A percentile compares a stretch with the other conserved stretches of the same genome.
These are phyloP conservation scores for Lochmaea capreae DNA, from an alignment of 2,888 invertebrate species.

Conservation along the genomic window DNA sequence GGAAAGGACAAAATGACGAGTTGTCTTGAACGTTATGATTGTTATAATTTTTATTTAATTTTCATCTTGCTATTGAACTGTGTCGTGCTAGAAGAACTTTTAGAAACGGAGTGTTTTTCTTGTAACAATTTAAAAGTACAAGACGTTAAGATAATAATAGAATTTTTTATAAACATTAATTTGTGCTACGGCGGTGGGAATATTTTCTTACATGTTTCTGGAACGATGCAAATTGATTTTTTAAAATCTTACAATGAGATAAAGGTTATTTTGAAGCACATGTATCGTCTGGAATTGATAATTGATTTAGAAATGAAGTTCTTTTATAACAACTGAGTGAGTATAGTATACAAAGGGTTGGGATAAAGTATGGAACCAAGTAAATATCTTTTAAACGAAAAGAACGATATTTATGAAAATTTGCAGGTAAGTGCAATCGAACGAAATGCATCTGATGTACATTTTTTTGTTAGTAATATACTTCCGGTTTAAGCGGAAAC, in stretches of 20 bases:
- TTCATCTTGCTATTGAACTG: background rate
- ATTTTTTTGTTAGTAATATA: no score
- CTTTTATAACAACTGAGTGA: background rate
- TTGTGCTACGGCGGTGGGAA: background rate
- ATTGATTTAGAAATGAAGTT: background rate
- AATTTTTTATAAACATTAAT: background rate
- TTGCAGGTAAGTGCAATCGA: no score
- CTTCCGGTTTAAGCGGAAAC: no score
- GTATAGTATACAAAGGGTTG: no score
- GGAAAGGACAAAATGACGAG: conserved; percentile 12
- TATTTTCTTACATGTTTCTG: background rate
- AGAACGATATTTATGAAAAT: no score
- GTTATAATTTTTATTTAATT: background rate
- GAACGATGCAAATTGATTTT: background rate
- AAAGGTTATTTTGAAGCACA: background rate
- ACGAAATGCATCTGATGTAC: no score
- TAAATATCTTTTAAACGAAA: no score
- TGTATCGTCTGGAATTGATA: background rate
- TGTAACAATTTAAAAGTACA: background rate
- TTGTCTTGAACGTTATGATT: background rate
- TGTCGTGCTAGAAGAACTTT: background rate
- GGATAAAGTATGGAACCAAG: no score
- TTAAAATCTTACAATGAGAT: background rate
- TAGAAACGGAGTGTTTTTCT: background rate
- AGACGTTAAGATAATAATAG: background rate